Evolutionary conservation across 2,113 vertebrate genomes (phyloP), one percentile per base, ranked within the genome.

Genomic region (Labeo catla): DNA sequence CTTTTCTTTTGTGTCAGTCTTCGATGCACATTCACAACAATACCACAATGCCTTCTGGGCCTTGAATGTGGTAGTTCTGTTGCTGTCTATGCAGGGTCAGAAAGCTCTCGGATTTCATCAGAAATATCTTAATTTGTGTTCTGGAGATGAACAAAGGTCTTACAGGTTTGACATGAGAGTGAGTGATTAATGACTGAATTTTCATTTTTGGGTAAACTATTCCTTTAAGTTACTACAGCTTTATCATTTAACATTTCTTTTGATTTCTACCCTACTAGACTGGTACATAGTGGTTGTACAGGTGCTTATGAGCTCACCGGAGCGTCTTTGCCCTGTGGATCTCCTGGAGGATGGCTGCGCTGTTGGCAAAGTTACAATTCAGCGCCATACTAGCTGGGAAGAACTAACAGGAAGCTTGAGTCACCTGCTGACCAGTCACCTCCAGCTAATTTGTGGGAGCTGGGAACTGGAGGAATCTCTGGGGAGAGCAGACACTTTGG

Each of bases 351-450:
- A 92, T 28, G 93, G 94, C 81, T 91, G 91, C 76, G 94, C 90
- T 90, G 89, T 96, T 89, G 96, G 95, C 63, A 83, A 90, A 91
- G 92, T 96, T 90, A 93, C 92, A 91, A 94, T 96, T 89, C 93
- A 93, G 88, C 95, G 95, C 88, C 94, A 94, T 90, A 96, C 93
- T 77, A 92, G 94, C 80, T 96, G 96, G 96, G 94, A 95, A 89
- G 96, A 97, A 90, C 93, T 96, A 90, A 94, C 95, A 74, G 94
- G 93, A 92, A 93, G 91, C 86, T 93, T 96, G 92, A 94, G 74
- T 92, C 93, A 95, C 84, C 93, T 95, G 81, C 92, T 96, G 90
- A 93, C 89, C 87, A 92, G 93, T 89, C 96, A 97, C 91, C 96
- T 96, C 88, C 94, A 95, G 83, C 92, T 96, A 4, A 10, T 94